phyloP scores from a whole-genome alignment of 2,797 vertebrate genomes.

The Acanthis flammea region DNA sequence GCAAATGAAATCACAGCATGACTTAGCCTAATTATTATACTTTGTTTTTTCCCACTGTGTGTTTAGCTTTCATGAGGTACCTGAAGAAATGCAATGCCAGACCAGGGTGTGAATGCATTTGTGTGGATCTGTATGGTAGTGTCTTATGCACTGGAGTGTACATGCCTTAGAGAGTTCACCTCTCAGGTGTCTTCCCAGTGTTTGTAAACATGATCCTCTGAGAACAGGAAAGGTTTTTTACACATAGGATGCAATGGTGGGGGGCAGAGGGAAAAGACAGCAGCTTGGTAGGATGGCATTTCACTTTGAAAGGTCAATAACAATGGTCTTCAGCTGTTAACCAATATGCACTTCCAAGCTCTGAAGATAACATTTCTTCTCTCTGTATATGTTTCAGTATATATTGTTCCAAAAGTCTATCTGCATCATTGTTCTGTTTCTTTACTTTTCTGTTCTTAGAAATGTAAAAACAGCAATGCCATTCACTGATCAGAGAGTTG shows the following conservation, averaged over 20 bases:
- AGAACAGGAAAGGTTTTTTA: neutral
- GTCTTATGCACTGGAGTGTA: neutral
- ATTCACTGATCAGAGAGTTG: neutral
- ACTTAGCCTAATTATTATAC: neutral
- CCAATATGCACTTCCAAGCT: neutral
- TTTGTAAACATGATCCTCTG: neutral
- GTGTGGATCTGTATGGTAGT: neutral
- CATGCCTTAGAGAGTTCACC: neutral
- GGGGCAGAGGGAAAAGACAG: neutral
- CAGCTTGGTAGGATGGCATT: neutral
- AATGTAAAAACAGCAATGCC: neutral
- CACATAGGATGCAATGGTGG: accelerated
- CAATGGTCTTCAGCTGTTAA: neutral
- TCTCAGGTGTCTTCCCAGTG: neutral
- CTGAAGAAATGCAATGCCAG: neutral
- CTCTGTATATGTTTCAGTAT: neutral
- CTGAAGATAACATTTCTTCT: neutral
- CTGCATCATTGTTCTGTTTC: neutral
- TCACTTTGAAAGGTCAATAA: neutral
- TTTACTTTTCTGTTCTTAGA: neutral
- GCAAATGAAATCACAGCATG: neutral
- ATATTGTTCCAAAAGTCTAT: neutral
- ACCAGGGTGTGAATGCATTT: neutral
- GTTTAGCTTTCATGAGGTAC: neutral
- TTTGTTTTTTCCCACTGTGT: neutral